Conservation (phyloP, 2,797 vertebrate genomes). For the Perdix hodgsoniae region DNA sequence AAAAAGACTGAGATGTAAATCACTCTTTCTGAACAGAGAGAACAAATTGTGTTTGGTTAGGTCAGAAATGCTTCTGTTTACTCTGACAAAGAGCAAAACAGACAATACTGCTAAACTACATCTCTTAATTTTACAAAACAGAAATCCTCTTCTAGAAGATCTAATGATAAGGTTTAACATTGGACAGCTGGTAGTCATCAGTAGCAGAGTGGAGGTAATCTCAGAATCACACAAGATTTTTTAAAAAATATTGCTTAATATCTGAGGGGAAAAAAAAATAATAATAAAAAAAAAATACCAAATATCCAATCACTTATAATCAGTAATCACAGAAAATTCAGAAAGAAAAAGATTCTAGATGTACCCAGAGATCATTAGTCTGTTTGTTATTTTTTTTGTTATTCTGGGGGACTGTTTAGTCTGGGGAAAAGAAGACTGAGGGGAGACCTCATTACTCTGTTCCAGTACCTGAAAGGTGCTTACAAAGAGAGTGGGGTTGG, state of each 20-base stretch:
- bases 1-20: not conserved
- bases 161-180: not conserved
- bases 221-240: not conserved
- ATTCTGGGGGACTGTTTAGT: no score
- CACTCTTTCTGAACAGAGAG: not conserved
- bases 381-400: not conserved
- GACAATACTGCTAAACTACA: not conserved
- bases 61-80: not conserved
- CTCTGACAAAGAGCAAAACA: not conserved
- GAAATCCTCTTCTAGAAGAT: not conserved
- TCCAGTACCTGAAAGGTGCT: no score
- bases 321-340: not conserved
- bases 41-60: fast-evolving
- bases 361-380: not conserved
- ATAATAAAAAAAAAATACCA: not conserved
- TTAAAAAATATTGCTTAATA: not conserved
- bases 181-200: slow-evolving; percentile 25
- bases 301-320: not conserved
- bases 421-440: no score
- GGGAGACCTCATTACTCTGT: no score
- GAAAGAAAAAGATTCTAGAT: not conserved
- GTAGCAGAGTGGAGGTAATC: not conserved
- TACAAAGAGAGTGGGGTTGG: no score
- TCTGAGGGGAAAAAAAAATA: not conserved
- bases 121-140: not conserved